A percentile compares a stretch with the other conserved stretches of the same genome.
phyloP scores from a whole-genome alignment of 2,888 invertebrate genomes.

The Cerceris ruficornis region DNA sequence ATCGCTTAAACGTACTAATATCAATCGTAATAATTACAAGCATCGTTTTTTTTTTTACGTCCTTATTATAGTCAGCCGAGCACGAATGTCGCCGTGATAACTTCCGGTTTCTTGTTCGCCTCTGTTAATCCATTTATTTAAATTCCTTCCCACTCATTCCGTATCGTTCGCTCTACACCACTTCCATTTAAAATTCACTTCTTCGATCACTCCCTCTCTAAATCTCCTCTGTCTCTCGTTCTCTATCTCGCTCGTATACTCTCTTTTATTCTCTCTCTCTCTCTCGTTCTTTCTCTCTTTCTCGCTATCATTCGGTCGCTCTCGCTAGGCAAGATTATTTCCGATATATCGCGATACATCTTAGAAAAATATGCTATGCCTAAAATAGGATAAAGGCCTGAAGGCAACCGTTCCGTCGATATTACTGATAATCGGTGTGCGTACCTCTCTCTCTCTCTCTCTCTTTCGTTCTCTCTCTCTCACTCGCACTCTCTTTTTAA shows the following conservation, averaged over 20 bases:
- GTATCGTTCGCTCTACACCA: constrained; percentile 1
- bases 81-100: constrained; percentile 74
- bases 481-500: not conserved
- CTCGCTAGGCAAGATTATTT: constrained; percentile 75
- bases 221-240: too few species aligned
- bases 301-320: constrained; percentile 63
- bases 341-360: constrained; percentile 78
- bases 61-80: constrained; percentile 78
- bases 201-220: constrained; percentile 40
- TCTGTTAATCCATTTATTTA: constrained; percentile 13
- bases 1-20: constrained; percentile 81
- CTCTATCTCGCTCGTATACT: too few species aligned
- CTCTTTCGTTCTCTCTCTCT: not conserved
- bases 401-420: constrained; percentile 79
- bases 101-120: constrained; percentile 54
- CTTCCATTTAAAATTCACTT: constrained; percentile 8
- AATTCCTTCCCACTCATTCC: constrained; percentile 31
- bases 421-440: constrained; percentile 74
- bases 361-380: constrained; percentile 82
- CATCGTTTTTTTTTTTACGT: constrained; percentile 75
- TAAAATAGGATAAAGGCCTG: constrained; percentile 82
- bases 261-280: constrained; percentile 11
- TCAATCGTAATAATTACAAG: constrained; percentile 81
- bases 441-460: constrained; percentile 40
- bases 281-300: constrained; percentile 27